These are phyloP conservation scores for Drosophila lutescens DNA, from an alignment of 2,888 invertebrate genomes.

Conservation along the genomic window DNA sequence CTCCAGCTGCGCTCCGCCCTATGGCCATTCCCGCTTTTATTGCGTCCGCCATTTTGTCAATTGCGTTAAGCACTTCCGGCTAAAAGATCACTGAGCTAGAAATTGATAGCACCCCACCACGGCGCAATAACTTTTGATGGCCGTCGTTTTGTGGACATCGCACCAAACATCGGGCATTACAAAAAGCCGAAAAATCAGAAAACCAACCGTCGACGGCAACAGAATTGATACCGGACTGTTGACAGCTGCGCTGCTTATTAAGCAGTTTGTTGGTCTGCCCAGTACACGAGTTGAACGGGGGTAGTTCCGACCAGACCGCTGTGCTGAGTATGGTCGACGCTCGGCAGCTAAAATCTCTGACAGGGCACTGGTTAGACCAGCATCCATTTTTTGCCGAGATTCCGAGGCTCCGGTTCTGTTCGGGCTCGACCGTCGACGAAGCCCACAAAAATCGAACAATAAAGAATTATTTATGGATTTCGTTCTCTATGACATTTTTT, in stretches of 20 bases:
- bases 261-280: constrained; percentile 57
- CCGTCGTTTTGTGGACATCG: constrained; percentile 32
- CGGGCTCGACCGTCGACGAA: too few species aligned
- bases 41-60: constrained; percentile 47
- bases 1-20: constrained; percentile 24
- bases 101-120: constrained; percentile 65
- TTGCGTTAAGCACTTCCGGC: constrained; percentile 58
- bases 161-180: constrained; percentile 12
- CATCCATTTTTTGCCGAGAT: constrained; percentile 3
- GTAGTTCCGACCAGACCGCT: constrained; percentile 2
- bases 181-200: constrained; percentile 5
- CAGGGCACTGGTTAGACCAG: constrained; percentile 14
- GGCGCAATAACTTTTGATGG: constrained; percentile 68
- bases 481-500: constrained; percentile 48
- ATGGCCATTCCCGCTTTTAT: constrained; percentile 64
- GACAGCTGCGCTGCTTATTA: constrained; percentile 75
- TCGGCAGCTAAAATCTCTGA: not conserved
- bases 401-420: not conserved
- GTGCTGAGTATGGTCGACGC: not conserved
- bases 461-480: constrained; percentile 72
- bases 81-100: constrained; percentile 71
- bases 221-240: constrained; percentile 48
- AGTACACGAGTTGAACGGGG: not conserved
- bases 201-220: constrained; percentile 27
- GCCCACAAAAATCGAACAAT: constrained; percentile 47